phyloP scores from a whole-genome alignment of 1,140 invertebrate species.

The Eumeta japonica region DNA sequence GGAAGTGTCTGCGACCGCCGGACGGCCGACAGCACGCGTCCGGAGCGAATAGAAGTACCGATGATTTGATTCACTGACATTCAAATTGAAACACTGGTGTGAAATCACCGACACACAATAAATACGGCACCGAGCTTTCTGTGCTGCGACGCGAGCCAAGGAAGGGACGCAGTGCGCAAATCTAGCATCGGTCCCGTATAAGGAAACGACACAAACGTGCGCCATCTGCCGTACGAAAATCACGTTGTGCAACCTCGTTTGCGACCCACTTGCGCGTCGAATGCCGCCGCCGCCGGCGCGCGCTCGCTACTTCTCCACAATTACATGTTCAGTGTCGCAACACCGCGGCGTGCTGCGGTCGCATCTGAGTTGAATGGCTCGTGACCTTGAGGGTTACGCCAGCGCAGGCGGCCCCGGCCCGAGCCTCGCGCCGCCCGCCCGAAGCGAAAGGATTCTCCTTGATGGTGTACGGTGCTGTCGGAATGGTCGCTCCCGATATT shows the following conservation, averaged over 20 bases:
- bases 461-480: no score
- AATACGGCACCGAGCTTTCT: no score
- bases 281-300: conserved; percentile 50
- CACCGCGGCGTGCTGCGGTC: conserved; percentile 36
- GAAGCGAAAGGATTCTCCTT: conserved; percentile 45
- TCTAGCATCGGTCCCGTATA: no score
- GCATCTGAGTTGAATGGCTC: conserved; percentile 56
- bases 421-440: conserved; percentile 39
- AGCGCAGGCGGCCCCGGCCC: conserved; percentile 6
- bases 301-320: conserved; percentile 46
- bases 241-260: conserved; percentile 37
- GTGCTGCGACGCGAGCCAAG: no score
- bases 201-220: conserved; percentile 37
- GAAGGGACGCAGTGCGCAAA: no score
- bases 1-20: no score
- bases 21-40: no score
- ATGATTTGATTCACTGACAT: no score
- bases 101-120: no score
- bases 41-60: no score
- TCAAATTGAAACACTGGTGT: no score
- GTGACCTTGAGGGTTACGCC: conserved; percentile 44
- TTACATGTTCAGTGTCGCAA: conserved; percentile 54
- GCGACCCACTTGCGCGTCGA: conserved; percentile 44
- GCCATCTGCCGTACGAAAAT: conserved; percentile 43
- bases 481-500: no score